Percentiles rank a stretch among this genome's conserved stretches.
Conservation (phyloP, 2,113 vertebrate genomes). For the Reinhardtius hippoglossoides region DNA sequence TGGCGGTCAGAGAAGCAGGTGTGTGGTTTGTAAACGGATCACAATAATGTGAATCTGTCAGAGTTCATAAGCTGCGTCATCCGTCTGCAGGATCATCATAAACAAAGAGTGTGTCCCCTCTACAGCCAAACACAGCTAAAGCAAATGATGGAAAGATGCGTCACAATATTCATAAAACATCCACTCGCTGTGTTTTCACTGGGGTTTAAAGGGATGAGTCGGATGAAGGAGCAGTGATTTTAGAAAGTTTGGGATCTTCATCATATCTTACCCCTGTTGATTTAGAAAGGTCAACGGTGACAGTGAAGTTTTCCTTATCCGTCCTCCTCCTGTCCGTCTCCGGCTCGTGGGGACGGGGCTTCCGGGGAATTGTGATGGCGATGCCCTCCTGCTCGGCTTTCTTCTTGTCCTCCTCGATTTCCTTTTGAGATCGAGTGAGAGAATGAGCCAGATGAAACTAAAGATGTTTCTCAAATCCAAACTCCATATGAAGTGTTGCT, state of each 20-base stretch:
- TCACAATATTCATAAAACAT: neutral
- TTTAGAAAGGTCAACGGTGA: slow-evolving; percentile 81
- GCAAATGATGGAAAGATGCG: neutral
- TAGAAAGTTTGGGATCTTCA: too few relatives aligned
- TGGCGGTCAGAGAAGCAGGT: too few relatives aligned
- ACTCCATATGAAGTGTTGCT: neutral
- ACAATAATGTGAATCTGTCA: neutral
- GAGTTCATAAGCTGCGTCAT: too few relatives aligned
- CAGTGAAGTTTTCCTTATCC: slow-evolving; percentile 85
- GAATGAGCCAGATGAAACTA: neutral
- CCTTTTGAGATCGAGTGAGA: slow-evolving; percentile 72
- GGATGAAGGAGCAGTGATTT: neutral
- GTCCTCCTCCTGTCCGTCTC: slow-evolving; percentile 74
- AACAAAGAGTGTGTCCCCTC: neutral
- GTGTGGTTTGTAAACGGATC: neutral
- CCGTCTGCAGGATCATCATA: neutral
- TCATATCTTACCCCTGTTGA: slow-evolving; percentile 65
- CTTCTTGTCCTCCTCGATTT: slow-evolving; percentile 93
- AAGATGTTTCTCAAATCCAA: neutral
- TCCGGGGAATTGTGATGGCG: slow-evolving; percentile 85
- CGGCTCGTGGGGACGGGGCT: slow-evolving; percentile 76
- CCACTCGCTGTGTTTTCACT: neutral
- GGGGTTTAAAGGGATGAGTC: neutral
- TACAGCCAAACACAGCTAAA: neutral
- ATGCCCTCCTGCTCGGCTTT: slow-evolving; percentile 91